A percentile compares a stretch with the other conserved stretches of the same genome.
These are phyloP conservation scores for Furcifer pardalis DNA, from an alignment of 2,797 vertebrate species.

Conservation along the genomic window DNA sequence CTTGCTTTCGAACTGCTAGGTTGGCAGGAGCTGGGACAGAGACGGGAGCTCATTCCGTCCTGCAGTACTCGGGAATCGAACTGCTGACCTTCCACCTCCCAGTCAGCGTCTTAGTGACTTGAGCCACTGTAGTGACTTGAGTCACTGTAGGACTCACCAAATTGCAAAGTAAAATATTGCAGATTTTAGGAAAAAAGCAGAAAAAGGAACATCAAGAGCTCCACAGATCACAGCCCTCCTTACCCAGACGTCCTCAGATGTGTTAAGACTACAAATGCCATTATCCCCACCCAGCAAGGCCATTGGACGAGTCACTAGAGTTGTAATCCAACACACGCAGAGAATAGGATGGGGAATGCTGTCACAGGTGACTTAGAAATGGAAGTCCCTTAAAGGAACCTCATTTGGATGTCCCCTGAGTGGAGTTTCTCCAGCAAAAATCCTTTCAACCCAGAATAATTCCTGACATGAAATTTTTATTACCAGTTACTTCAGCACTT, in stretches of 20 bases:
- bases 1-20: too few species aligned
- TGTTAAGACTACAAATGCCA: background rate
- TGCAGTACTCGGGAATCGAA: too few species aligned
- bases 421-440: too few species aligned
- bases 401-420: too few species aligned
- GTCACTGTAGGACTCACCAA: background rate
- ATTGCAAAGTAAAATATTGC: background rate
- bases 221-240: background rate
- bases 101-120: too few species aligned
- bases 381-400: background rate
- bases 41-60: too few species aligned
- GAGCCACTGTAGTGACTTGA: too few species aligned
- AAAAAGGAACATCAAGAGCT: background rate
- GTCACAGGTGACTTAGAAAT: background rate
- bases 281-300: background rate
- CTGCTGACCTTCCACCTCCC: too few species aligned
- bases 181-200: background rate
- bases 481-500: too few species aligned
- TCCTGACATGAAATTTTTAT: too few species aligned
- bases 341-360: background rate
- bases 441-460: too few species aligned
- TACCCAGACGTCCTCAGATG: background rate
- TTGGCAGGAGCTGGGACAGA: too few species aligned
- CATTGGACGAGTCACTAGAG: background rate
- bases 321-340: background rate